phyloP scores from a whole-genome alignment of 1,140 invertebrate species.

The Conopomorpha cramerella region DNA sequence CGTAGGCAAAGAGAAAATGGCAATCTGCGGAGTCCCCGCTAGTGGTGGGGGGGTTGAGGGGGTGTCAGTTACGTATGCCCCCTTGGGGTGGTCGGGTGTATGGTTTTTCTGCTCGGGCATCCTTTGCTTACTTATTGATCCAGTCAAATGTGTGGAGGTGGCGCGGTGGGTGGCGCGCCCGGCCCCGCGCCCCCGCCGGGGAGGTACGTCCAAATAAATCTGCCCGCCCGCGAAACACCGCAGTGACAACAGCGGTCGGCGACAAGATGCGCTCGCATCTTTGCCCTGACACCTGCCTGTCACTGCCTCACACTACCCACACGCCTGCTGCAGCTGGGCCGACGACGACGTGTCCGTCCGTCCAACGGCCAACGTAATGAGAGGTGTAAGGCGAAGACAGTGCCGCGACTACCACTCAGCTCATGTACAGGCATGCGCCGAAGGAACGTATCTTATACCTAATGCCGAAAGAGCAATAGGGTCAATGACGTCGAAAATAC shows the following conservation, averaged over 20 bases:
- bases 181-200: conserved; percentile 32
- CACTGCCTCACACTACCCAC: too few relatives aligned
- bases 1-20: conserved; percentile 61
- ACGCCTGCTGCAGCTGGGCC: too few relatives aligned
- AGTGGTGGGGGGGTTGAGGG: conserved; percentile 58
- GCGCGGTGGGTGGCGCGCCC: conserved; percentile 50
- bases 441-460: too few relatives aligned
- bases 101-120: conserved; percentile 63
- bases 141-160: conserved; percentile 62
- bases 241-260: conserved; percentile 51
- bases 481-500: too few relatives aligned
- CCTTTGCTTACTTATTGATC: conserved; percentile 63
- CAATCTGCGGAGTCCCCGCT: conserved; percentile 65
- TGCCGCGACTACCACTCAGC: too few relatives aligned
- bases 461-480: too few relatives aligned
- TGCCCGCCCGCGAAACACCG: conserved; percentile 57
- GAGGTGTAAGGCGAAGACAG: too few relatives aligned
- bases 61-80: conserved; percentile 56
- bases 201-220: conserved; percentile 59
- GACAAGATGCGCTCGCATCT: conserved; percentile 38
- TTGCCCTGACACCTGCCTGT: too few relatives aligned
- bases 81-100: conserved; percentile 56
- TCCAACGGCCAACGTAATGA: too few relatives aligned
- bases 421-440: too few relatives aligned
- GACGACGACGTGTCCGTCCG: too few relatives aligned